Conservation (phyloP, 2,113 vertebrate species). For the Triplophysa tibetana region DNA sequence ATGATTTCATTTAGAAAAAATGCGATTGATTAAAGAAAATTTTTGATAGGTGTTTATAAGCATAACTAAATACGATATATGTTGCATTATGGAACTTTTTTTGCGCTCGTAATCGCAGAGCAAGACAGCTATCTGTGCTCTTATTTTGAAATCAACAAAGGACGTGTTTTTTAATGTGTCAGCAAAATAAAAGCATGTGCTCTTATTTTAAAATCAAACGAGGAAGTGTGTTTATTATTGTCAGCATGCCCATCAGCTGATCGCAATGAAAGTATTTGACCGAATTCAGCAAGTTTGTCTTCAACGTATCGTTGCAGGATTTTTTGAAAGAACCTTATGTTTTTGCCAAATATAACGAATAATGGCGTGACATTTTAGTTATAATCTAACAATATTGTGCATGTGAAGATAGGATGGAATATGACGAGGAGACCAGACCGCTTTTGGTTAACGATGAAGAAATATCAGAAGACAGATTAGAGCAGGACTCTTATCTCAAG, state of each 20-base stretch:
- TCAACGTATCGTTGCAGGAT: not conserved
- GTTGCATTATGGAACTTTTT: not conserved
- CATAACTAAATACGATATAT: not conserved
- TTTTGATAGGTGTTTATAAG: not conserved
- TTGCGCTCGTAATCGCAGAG: not conserved
- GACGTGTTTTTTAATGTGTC: conserved; percentile 44
- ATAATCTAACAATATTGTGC: not conserved
- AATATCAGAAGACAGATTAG: conserved; percentile 52
- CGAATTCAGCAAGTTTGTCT: not conserved
- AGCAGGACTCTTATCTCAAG: conserved; percentile 71
- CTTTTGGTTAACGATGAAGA: conserved; percentile 61
- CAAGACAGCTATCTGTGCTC: not conserved
- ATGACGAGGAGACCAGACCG: conserved; percentile 63
- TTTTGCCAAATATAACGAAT: not conserved
- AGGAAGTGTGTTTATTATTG: conserved; percentile 47
- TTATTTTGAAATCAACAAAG: conserved; percentile 61
- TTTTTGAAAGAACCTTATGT: not conserved
- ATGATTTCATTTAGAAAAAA: not conserved
- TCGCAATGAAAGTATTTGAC: conserved; percentile 32
- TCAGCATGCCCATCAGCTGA: conserved; percentile 64
- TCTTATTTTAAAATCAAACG: conserved; percentile 56
- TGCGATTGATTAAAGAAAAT: not conserved
- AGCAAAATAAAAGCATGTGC: not conserved
- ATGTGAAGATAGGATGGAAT: conserved; percentile 61
- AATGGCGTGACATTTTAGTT: not conserved